These are phyloP conservation scores for Cochlearius cochlearius DNA, from an alignment of 2,113 vertebrate genomes.

Conservation along the genomic window DNA sequence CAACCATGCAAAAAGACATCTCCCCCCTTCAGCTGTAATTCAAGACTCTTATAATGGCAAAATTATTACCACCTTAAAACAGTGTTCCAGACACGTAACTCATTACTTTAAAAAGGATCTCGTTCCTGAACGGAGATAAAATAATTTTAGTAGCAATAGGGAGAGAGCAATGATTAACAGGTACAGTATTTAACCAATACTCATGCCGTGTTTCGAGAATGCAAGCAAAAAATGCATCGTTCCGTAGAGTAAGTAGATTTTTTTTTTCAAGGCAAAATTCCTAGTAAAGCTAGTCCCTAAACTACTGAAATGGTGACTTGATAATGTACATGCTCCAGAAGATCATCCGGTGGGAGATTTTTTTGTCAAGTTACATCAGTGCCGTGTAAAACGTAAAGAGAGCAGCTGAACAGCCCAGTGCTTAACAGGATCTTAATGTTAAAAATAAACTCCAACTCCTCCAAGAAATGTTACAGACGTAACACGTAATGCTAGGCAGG, in stretches of 20 bases:
- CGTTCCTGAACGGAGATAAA: neutral
- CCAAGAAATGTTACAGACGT: neutral
- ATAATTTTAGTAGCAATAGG: neutral
- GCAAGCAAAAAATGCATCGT: conserved; percentile 31
- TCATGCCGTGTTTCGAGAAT: conserved; percentile 32
- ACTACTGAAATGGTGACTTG: conserved; percentile 63
- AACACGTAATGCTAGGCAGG: neutral
- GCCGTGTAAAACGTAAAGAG: neutral
- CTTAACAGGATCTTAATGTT: neutral
- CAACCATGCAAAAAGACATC: neutral
- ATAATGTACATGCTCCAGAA: neutral
- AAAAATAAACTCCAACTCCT: neutral
- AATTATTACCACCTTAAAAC: neutral
- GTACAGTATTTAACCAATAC: neutral
- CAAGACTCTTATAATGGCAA: neutral
- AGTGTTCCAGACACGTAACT: neutral
- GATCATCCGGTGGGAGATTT: neutral
- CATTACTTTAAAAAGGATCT: neutral
- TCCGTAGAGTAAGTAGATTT: neutral
- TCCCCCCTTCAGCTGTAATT: neutral
- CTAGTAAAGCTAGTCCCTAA: neutral
- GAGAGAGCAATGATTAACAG: neutral
- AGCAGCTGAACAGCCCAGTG: neutral
- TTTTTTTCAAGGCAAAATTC: conserved; percentile 22
- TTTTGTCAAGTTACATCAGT: neutral